Percentiles rank a stretch among this genome's conserved stretches.
phyloP scores from a whole-genome alignment of 1,140 invertebrate species.

The Panulirus ornatus region DNA sequence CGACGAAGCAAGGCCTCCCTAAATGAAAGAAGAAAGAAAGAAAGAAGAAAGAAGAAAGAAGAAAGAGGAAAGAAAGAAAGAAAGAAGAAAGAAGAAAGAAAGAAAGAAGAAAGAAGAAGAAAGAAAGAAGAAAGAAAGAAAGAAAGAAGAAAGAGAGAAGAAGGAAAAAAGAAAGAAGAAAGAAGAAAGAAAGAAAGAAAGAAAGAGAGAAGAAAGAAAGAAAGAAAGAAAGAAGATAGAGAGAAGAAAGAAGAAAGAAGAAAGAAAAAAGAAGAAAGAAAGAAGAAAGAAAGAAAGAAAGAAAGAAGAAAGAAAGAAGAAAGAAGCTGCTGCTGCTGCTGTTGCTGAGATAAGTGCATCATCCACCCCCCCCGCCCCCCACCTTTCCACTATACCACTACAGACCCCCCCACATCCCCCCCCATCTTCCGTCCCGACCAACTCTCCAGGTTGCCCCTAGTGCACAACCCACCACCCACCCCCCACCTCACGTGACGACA shows the following conservation, averaged over 20 bases:
- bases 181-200: neutral
- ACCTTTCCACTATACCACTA: too few species aligned
- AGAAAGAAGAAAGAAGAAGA: neutral
- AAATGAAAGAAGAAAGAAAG: neutral
- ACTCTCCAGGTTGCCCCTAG: too few species aligned
- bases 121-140: neutral
- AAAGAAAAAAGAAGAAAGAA: neutral
- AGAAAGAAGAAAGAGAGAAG: neutral
- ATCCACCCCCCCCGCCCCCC: too few species aligned
- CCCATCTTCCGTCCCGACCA: too few species aligned
- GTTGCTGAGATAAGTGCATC: neutral
- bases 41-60: neutral
- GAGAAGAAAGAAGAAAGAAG: neutral
- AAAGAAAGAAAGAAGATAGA: neutral
- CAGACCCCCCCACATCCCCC: too few species aligned
- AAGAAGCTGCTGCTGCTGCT: too few species aligned
- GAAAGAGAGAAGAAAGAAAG: neutral
- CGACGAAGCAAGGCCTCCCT: neutral
- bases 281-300: constrained; percentile 1
- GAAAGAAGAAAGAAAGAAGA: neutral
- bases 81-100: neutral
- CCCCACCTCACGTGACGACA: too few species aligned
- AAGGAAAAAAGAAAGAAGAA: neutral
- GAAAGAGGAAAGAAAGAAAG: neutral
- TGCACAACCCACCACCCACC: too few species aligned